A percentile compares a stretch with the other conserved stretches of the same genome.
phyloP scores from a whole-genome alignment of 2,113 vertebrate species.

The Macrotus californicus region DNA sequence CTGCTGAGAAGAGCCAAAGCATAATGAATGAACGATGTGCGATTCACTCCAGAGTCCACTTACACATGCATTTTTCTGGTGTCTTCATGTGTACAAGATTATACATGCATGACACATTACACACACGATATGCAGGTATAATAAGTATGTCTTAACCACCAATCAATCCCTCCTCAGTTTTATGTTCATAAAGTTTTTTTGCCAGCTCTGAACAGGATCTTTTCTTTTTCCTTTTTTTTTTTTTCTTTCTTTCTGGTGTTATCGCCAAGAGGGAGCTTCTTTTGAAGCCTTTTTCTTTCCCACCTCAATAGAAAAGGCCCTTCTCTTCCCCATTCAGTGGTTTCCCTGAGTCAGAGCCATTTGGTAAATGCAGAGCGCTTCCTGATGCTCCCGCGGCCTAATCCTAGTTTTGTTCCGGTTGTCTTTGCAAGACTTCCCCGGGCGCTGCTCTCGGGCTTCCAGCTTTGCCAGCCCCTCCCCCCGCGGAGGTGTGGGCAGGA shows the following conservation, averaged over 20 bases:
- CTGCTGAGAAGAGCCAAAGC: not conserved
- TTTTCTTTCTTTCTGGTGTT: not conserved
- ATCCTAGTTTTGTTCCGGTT: not conserved
- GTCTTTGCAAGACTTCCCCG: not conserved
- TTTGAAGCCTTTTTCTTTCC: not conserved
- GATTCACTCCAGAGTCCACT: not conserved
- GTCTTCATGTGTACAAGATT: not conserved
- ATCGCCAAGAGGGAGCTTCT: not conserved
- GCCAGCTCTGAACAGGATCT: not conserved
- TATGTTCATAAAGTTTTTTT: not conserved
- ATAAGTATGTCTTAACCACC: not conserved
- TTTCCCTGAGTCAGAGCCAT: not conserved
- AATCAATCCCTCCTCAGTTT: not conserved
- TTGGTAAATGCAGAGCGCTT: not conserved
- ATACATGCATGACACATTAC: fast-evolving
- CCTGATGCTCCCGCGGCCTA: fast-evolving
- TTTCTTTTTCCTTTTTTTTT: not conserved
- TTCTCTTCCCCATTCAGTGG: not conserved
- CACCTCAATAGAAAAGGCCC: not conserved
- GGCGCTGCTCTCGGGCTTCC: not conserved
- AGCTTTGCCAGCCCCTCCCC: not conserved
- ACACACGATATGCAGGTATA: not conserved
- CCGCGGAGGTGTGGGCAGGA: not conserved
- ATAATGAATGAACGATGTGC: not conserved
- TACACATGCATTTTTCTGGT: not conserved